Conservation (phyloP, 1,140 invertebrate species). For the Anastrepha obliqua region DNA sequence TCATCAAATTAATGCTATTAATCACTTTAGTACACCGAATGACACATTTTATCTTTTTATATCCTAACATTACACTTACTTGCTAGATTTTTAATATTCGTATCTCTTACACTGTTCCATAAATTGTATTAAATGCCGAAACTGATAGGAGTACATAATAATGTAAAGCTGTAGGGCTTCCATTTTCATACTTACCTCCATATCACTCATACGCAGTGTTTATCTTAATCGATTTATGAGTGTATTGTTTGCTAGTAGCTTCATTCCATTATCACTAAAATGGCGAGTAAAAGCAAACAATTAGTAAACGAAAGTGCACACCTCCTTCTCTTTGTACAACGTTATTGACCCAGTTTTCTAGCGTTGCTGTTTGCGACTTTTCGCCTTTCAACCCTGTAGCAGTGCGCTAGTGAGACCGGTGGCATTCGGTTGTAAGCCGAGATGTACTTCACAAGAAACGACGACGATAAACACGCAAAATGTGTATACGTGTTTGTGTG, state of each 20-base stretch:
- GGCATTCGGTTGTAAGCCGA: not conserved
- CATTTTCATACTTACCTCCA: not conserved
- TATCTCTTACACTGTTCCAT: not conserved
- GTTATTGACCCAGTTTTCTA: conserved; percentile 12
- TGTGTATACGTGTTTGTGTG: not conserved
- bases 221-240: conserved; percentile 13
- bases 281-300: conserved; percentile 18
- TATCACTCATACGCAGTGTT: conserved; percentile 24
- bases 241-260: not conserved
- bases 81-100: not conserved
- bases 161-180: not conserved
- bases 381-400: not conserved
- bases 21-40: not conserved
- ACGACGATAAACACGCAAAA: not conserved
- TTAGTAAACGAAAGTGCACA: not conserved
- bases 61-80: not conserved
- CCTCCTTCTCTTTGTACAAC: not conserved
- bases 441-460: conserved; percentile 16
- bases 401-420: not conserved
- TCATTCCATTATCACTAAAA: conserved; percentile 36
- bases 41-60: not conserved
- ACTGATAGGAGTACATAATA: not conserved
- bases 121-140: not conserved
- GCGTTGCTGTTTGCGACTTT: not conserved
- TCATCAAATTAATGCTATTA: not conserved